Conservation (phyloP, 2,888 invertebrate genomes). For the Eilema depressum region DNA sequence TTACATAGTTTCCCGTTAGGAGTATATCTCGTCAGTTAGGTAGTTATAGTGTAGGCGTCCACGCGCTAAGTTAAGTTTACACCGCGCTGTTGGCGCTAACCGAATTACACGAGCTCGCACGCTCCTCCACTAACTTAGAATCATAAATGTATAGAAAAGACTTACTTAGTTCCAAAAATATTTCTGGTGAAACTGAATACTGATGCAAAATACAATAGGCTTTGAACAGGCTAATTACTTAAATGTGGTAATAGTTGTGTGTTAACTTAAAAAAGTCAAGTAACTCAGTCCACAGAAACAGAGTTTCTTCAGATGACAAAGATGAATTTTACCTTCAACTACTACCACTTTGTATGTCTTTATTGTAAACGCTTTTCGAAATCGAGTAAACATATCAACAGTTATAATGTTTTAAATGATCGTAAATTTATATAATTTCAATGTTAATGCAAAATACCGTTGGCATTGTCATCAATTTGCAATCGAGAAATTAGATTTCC, state of each 20-base stretch:
- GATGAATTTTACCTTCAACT: no score
- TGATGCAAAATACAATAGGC: no score
- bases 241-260: neutral
- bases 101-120: constrained; percentile 38
- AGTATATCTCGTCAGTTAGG: constrained; percentile 19
- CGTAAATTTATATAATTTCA: no score
- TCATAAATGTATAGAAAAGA: constrained; percentile 12
- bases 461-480: neutral
- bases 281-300: neutral
- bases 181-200: neutral
- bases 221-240: no score
- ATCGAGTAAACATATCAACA: no score
- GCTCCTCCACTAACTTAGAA: constrained; percentile 19
- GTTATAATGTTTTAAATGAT: no score
- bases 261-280: neutral
- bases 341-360: no score
- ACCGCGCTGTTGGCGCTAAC: constrained; percentile 43
- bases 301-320: neutral
- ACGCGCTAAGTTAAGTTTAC: constrained; percentile 48
- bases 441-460: neutral
- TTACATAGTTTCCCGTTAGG: neutral
- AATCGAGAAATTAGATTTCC: neutral
- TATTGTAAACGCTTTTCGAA: no score
- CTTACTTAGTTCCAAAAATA: neutral
- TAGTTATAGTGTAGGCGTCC: constrained; percentile 27